These are phyloP conservation scores for Apostichopus japonicus DNA, from an alignment of 35 echinoderm and acorn worm species.

Conservation along the genomic window DNA sequence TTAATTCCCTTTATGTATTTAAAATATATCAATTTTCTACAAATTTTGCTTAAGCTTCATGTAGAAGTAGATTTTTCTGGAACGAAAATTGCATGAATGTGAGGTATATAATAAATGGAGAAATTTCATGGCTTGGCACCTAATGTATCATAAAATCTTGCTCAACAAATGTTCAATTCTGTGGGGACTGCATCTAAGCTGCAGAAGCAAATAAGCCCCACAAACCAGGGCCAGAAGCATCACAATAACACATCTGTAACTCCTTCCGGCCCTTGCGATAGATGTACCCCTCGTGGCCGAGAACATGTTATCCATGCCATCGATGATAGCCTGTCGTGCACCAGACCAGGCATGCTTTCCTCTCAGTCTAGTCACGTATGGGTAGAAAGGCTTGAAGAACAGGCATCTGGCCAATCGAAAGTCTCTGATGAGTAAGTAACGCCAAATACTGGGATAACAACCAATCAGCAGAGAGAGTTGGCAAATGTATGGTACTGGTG, in stretches of 20 bases:
- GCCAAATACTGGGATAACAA: conserved; percentile 36
- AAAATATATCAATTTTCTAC: too few species aligned
- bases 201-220: background rate
- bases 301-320: conserved; percentile 47
- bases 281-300: background rate
- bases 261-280: background rate
- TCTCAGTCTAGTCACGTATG: conserved; percentile 8
- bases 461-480: background rate
- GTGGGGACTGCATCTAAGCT: too few species aligned
- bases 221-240: background rate
- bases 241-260: background rate
- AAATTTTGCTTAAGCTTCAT: too few species aligned
- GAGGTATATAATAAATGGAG: too few species aligned
- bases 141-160: too few species aligned
- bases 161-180: too few species aligned
- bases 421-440: background rate
- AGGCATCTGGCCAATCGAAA: background rate
- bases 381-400: conserved; percentile 30
- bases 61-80: too few species aligned
- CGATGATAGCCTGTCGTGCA: conserved; percentile 15
- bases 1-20: too few species aligned
- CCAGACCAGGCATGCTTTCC: conserved; percentile 40
- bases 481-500: background rate
- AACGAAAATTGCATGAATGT: too few species aligned
- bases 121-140: too few species aligned